Base-by-base conservation (phyloP, 2,888 invertebrate genomes). In the Microctonus brassicae region DNA sequence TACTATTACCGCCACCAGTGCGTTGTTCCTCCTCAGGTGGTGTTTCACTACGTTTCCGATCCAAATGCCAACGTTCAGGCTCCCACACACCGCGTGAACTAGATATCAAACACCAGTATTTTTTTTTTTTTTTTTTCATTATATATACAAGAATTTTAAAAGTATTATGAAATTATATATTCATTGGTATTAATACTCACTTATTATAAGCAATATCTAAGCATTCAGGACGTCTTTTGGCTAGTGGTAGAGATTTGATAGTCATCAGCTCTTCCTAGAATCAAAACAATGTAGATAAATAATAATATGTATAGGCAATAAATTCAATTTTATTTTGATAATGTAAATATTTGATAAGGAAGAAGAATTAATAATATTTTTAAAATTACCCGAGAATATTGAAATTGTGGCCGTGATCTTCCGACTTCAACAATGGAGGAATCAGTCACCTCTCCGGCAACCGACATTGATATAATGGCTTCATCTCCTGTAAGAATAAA, bases 171-270 rank as follows among this genome's bases (percentile, higher is more conserved):
- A 24, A 53, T 70, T 39, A n/a, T 36, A 11, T 20, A 20, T 26
- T 36, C 11, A 11, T 58, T 10, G 39, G 10, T 53, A 52, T 10
- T 13, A 70, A 20, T 58, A 86, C 89, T 82, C 86, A 91, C 91
- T 90, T 90, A 82, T 90, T 90, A 82, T 89, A 89, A 65, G 89
- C 89, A 77, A 88, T 86, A 80, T 91, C 90, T 75, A 92, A 87
- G 87, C 92, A 93, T 78, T 92, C 91, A n/a, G 96, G 94, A 82
- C 93, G 91, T 73, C 89, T 90, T 84, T 91, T 92, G 60, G 95
- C 93, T 75, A 92, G 89, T 73, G 93, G 93, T 79, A 91, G 91
- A 83, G 91, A 90, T 70, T 93, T 91, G 78, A 96, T 90, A 57
- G 91, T 90, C 88, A 95, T 88, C 78, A 97, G 90, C 83, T 94